These are phyloP conservation scores for Thamnophis sirtalis DNA, from an alignment of 2,113 vertebrate genomes.

Conservation along the genomic window DNA sequence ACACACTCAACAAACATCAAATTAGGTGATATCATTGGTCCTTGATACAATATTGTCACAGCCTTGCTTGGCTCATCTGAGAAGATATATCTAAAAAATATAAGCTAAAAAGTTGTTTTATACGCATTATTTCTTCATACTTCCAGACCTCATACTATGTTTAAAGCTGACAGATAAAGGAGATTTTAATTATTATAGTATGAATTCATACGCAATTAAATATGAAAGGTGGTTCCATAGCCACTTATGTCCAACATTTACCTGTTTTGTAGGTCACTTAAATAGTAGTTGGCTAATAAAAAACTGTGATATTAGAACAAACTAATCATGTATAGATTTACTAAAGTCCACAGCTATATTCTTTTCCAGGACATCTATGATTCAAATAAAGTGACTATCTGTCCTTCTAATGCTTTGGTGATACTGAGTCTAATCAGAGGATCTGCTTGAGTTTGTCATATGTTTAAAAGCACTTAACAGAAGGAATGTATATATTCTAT, in stretches of 20 bases:
- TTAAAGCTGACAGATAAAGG: background rate
- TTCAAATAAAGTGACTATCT: background rate
- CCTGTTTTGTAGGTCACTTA: background rate
- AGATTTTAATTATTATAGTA: background rate
- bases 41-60: background rate
- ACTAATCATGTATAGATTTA: background rate
- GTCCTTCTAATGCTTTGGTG: constrained; percentile 1
- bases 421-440: background rate
- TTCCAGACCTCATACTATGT: background rate
- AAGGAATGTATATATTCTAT: constrained; percentile 37
- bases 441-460: background rate
- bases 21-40: background rate
- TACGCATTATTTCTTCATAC: background rate
- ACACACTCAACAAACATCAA: background rate
- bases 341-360: background rate
- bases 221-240: background rate
- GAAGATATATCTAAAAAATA: background rate
- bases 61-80: background rate
- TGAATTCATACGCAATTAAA: background rate
- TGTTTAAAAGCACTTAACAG: background rate
- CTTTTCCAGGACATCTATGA: background rate
- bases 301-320: background rate
- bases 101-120: background rate
- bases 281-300: background rate
- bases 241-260: background rate